Base-by-base conservation (phyloP, 2,113 vertebrate genomes). In the Anser cygnoides region DNA sequence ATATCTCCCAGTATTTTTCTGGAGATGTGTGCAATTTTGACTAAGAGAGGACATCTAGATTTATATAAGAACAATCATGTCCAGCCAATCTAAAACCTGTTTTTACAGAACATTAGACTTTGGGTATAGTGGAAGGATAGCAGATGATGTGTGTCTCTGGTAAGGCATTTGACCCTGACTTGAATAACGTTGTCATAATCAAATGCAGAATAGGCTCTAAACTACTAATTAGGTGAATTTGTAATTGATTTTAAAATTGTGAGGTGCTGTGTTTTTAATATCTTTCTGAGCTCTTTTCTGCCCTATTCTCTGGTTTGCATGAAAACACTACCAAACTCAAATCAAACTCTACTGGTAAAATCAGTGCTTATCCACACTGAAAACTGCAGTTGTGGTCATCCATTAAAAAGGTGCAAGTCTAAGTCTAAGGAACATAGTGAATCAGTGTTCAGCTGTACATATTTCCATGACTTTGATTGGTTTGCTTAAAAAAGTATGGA, bases 131-230 rank as follows among this genome's bases (percentile, higher is more conserved):
- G 43, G 17, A 65, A 37, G 16, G 83, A 46, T 11, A 14, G 10
- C 31, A 61, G 3, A 6, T 3, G 0, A 28, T 0, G 0, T 35
- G 3, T 74, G 70, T 88, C 79, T 71, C 25, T 11, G 14, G 16
- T 66, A 52, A 74, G 55, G 29, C 14, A 29, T 44, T 13, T 68
- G 59, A 44, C 41, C 29, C 26, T 91, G 18, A 62, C 28, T 89
- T 62, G 21, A n/a, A 17, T 83, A 68, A 28, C 0, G 0, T 37
- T 78, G 19, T 63, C 19, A 46, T 66, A 29, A 39, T 62, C 33
- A 82, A 84, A 26, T 17, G 44, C 73, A 35, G 35, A 75, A 88
- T 8, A 8, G 57, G 6, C 25, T 65, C 39, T 62, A 46, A 77
- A 26, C 49, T 87, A 2, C 39, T 57, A 35, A 55, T 14, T 50